Conservation (phyloP, 2,797 vertebrate genomes). For the Chromis chromis region DNA sequence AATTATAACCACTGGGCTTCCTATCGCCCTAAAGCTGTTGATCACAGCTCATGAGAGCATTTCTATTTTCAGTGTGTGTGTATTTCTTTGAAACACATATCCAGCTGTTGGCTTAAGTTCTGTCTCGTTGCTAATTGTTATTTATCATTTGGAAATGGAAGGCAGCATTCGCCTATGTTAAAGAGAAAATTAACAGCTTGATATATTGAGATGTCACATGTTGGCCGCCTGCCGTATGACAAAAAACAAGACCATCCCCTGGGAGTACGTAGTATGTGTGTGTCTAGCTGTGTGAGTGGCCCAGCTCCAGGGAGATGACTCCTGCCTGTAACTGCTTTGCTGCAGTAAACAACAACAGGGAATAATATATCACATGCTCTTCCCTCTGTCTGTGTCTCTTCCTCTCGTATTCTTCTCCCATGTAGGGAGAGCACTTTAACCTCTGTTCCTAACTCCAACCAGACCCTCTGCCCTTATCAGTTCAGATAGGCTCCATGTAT, state of each 20-base stretch:
- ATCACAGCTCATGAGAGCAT: neutral
- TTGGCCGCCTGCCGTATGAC: slow-evolving; percentile 50
- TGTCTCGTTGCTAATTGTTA: slow-evolving; percentile 6
- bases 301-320: slow-evolving; percentile 66
- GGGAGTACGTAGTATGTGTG: slow-evolving; percentile 12
- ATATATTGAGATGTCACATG: slow-evolving; percentile 64
- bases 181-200: slow-evolving; percentile 36
- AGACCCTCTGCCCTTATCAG: slow-evolving; percentile 59
- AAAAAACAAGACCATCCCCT: slow-evolving; percentile 36
- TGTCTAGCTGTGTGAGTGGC: slow-evolving; percentile 35
- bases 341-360: slow-evolving; percentile 64
- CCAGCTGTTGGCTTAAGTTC: neutral
- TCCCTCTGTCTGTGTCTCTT: slow-evolving; percentile 31
- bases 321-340: slow-evolving; percentile 52
- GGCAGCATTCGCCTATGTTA: neutral
- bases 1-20: neutral
- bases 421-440: slow-evolving; percentile 40
- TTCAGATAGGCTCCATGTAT: slow-evolving; percentile 27
- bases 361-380: slow-evolving; percentile 64
- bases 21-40: neutral
- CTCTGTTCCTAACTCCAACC: slow-evolving; percentile 40
- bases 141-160: slow-evolving; percentile 27
- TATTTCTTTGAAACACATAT: neutral
- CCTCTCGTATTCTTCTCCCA: slow-evolving; percentile 31
- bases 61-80: neutral